Evolutionary conservation across 2,888 invertebrate genomes (phyloP), one percentile per base, ranked within the genome.

Genomic region (Tortricodes alternella): DNA sequence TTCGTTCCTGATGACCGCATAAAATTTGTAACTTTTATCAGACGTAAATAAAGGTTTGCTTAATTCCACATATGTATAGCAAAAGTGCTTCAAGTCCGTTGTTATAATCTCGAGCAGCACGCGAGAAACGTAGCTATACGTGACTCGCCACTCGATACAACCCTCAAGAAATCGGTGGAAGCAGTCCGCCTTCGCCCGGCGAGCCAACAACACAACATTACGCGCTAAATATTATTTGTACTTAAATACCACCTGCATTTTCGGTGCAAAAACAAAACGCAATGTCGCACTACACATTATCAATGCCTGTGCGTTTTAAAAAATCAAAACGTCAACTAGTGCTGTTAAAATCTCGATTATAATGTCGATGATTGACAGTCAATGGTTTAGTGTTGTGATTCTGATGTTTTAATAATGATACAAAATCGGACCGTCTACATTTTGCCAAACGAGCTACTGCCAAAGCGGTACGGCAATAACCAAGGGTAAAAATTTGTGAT

Each of bases 361-460:
- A 51, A 48, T 51, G 52, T 62, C 60, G 61, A 48, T 53, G 57
- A 32, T 60, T 59, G 44, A 58, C n/a, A n/a, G n/a, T 52, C 27
- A 43, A 39, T 48, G 38, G 34, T 43, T 48, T 51, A 23, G 24
- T 50, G 49, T 39, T 46, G 27, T 23, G 37, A 29, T 19, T 44
- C n/a, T 37, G 21, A 13, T 59, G 46, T 53, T 46, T 44, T 48
- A 53, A 81, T 65, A 65, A 89, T 89, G 89, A 81, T 89, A 67
- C 85, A 89, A 65, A 90, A 89, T 59, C 76, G 89, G 56, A 89
- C 90, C 43, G 90, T 90, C 60, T 89, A 89, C 67, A 89, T 90
- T 62, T 76, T 90, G 74, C 90, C 90, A 67, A 89, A 89, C 59
- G 90, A 90, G 71, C 71, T 90, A 27, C 73, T 90, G 59, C 90